A percentile compares a stretch with the other conserved stretches of the same genome.
Conservation (phyloP, 2,113 vertebrate species). For the Vanacampus margaritifer region DNA sequence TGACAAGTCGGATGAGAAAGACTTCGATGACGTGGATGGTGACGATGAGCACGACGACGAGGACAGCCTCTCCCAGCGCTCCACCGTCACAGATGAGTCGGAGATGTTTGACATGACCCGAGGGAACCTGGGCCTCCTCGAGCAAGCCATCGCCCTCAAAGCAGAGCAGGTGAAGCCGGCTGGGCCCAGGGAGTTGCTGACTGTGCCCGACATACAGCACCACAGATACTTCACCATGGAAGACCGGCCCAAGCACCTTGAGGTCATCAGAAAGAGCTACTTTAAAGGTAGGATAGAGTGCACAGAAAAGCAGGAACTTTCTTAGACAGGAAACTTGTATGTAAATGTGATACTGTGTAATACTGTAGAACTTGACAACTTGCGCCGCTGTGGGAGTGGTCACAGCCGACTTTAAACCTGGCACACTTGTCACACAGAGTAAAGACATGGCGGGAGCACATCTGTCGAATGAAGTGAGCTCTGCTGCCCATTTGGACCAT, state of each 20-base stretch:
- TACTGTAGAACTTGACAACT: not conserved
- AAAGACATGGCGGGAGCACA: too few relatives aligned
- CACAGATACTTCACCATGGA: slow-evolving; percentile 81
- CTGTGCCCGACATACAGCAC: slow-evolving; percentile 76
- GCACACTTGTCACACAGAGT: too few relatives aligned
- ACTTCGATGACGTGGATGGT: slow-evolving; percentile 73
- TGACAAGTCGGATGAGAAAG: slow-evolving; percentile 81
- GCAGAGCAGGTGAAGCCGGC: slow-evolving; percentile 85
- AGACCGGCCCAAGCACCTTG: slow-evolving; percentile 83
- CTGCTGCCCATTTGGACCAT: too few relatives aligned
- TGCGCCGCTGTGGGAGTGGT: too few relatives aligned
- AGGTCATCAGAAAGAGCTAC: slow-evolving; percentile 85
- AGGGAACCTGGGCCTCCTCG: slow-evolving; percentile 92
- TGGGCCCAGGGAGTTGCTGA: slow-evolving; percentile 76
- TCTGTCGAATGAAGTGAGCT: too few relatives aligned
- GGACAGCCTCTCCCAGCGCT: slow-evolving; percentile 83
- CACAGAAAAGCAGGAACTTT: not conserved
- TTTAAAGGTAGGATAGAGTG: slow-evolving; percentile 79
- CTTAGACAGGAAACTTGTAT: not conserved
- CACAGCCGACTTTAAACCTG: too few relatives aligned
- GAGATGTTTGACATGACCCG: slow-evolving; percentile 96
- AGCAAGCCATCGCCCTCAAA: slow-evolving; percentile 96
- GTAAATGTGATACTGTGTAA: not conserved
- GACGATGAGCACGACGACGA: slow-evolving; percentile 81
- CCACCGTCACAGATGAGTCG: slow-evolving; percentile 82